Evolutionary conservation across 1,140 invertebrate genomes (phyloP).

Genomic region (Drosophila erecta): DNA sequence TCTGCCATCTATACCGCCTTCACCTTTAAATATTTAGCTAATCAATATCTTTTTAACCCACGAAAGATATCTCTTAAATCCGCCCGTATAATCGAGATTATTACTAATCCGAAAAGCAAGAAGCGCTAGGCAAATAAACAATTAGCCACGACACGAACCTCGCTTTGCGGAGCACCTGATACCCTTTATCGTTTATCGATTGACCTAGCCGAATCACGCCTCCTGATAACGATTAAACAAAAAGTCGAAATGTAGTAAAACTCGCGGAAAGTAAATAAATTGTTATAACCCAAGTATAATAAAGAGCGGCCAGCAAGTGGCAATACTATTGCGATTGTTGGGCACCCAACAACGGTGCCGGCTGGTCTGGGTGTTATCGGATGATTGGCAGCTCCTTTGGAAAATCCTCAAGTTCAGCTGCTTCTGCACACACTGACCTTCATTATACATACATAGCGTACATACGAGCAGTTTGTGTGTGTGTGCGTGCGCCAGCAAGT

Average conservation of each 20-base stretch:
- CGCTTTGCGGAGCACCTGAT: not conserved
- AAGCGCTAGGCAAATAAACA: not conserved
- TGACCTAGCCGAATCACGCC: not conserved
- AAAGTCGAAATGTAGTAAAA: not conserved
- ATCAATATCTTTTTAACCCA: too few relatives aligned
- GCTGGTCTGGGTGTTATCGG: conserved; percentile 1
- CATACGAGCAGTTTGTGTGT: conserved; percentile 7
- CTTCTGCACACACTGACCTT: conserved; percentile 28
- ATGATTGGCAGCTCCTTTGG: conserved; percentile 4
- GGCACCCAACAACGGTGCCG: not conserved
- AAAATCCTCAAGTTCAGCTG: conserved; percentile 11
- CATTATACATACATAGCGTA: conserved; percentile 40
- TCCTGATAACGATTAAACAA: not conserved
- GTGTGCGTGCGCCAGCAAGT: conserved; percentile 11
- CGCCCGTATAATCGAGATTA: too few relatives aligned
- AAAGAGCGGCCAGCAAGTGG: too few relatives aligned
- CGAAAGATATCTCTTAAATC: too few relatives aligned
- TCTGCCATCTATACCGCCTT: not conserved
- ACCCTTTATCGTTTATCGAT: not conserved
- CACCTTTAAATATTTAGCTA: not conserved
- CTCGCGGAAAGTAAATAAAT: not conserved
- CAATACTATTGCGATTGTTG: not conserved
- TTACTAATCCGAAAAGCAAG: too few relatives aligned
- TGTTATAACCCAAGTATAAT: not conserved
- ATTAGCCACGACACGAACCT: not conserved